Base-by-base conservation (phyloP, 1,140 invertebrate genomes). In the Zaprionus nigranus region DNA sequence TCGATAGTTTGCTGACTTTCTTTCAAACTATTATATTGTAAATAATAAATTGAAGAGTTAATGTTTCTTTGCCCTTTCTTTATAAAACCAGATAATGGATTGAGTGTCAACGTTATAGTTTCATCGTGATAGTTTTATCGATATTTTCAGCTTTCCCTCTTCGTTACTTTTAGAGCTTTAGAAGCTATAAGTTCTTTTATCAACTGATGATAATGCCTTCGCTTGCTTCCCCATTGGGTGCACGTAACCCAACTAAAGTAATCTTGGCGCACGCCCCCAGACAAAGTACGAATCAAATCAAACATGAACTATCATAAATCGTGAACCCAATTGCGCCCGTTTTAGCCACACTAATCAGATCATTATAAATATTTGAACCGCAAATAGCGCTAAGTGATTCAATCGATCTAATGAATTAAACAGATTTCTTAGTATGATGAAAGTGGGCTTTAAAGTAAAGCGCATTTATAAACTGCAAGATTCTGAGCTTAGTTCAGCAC, bases 401-500 rank as follows among this genome's bases (percentile, higher is more conserved):
- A 43, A 53, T 13, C 13, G 22, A 53, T 26, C n/a, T 3, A 26
- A 56, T 7, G 6, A 56, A 17, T 5, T 17, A 7, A 56, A 28
- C 24, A 5, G 26, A 4, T 40, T 60, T n/a, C 20, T 20, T 51
- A 24, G 36, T 40, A 51, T 51, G 15, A 26, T 38, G 11, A 30
- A 59, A 72, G 22, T 40, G 12, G 12, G 11, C 43, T 53, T 66
- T n/a, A 67, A 30, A 77, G 40, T 63, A 51, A 63, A 75, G 56
- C 51, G 1, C 11, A 17, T 67, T 71, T 64, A 57, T 77, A 60
- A n/a, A 46, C 40, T n/a, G 30, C 12, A 24, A 34, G 22, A 17
- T 22, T 63, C 30, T 9, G 2, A 34, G 28, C n/a, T 80, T 92
- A 92, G 79, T 43, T 73, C 20, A 92, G 74, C 13, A 24, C 34